Evolutionary conservation across 2,888 invertebrate genomes (phyloP).

Genomic region (Drosophila falleni): DNA sequence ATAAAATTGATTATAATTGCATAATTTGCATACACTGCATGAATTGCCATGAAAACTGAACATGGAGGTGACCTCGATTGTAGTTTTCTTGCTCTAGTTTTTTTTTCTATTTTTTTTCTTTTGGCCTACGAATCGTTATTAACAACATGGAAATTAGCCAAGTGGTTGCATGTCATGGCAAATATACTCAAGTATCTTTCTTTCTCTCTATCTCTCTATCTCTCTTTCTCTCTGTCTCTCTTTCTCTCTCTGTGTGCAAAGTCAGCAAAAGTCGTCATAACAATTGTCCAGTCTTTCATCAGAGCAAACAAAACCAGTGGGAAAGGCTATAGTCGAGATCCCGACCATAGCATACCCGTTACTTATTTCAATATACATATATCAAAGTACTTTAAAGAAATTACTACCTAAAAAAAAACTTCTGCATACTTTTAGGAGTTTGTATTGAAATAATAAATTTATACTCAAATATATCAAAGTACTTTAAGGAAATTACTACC

Average conservation of each 20-base stretch:
- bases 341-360: too few relatives aligned
- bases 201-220: not conserved
- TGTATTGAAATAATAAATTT: too few relatives aligned
- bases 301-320: conserved; percentile 9
- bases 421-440: too few relatives aligned
- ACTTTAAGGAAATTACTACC: too few relatives aligned
- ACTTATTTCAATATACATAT: too few relatives aligned
- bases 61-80: conserved; percentile 9
- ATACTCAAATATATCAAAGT: too few relatives aligned
- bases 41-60: conserved; percentile 32
- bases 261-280: conserved; percentile 31
- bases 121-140: conserved; percentile 23
- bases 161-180: conserved; percentile 35
- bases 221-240: not conserved
- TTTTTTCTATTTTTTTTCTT: not conserved
- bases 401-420: too few relatives aligned
- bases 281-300: conserved; percentile 32
- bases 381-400: too few relatives aligned
- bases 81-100: conserved; percentile 2
- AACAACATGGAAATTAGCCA: conserved; percentile 57
- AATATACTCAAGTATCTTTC: conserved; percentile 11
- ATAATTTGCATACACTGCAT: conserved; percentile 68
- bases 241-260: conserved; percentile 10
- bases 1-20: conserved; percentile 67
- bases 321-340: too few relatives aligned